phyloP scores from a whole-genome alignment of 2,113 vertebrate species.

The Amphiprion ocellaris region DNA sequence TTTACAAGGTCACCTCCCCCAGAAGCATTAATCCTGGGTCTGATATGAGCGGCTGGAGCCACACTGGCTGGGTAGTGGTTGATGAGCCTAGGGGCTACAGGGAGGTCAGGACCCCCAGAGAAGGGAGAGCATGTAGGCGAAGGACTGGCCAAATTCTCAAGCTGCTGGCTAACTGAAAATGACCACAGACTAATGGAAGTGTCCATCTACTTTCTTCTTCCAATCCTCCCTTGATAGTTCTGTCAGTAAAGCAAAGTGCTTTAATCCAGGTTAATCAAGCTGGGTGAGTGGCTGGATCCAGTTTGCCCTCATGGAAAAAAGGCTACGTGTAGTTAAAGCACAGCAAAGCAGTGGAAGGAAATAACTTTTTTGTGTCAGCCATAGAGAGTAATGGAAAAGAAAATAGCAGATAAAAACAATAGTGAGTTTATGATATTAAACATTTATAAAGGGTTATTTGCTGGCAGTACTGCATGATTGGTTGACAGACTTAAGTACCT shows the following conservation, averaged over 20 bases:
- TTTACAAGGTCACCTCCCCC: slow-evolving; percentile 80
- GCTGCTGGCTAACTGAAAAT: slow-evolving; percentile 57
- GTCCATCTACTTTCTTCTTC: slow-evolving; percentile 58
- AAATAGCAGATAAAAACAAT: not conserved
- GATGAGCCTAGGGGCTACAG: slow-evolving; percentile 70
- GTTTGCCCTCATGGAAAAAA: slow-evolving; percentile 17
- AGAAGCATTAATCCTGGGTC: slow-evolving; percentile 80
- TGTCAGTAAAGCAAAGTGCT: slow-evolving; percentile 76
- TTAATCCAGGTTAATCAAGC: slow-evolving; percentile 74
- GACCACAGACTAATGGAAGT: slow-evolving; percentile 64
- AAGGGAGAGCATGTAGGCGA: slow-evolving; percentile 75
- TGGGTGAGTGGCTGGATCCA: slow-evolving; percentile 40
- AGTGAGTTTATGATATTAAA: not conserved
- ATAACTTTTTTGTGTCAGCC: not conserved
- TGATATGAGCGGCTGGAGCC: slow-evolving; percentile 82
- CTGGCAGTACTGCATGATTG: not conserved
- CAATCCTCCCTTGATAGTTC: slow-evolving; percentile 51
- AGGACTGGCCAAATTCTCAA: slow-evolving; percentile 76
- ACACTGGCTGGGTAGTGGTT: slow-evolving; percentile 76
- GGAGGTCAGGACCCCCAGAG: slow-evolving; percentile 75
- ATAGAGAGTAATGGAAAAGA: not conserved
- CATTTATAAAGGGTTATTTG: not conserved
- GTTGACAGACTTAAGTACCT: too few relatives aligned
- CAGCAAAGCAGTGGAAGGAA: not conserved
- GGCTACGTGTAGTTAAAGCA: not conserved